phyloP scores from a whole-genome alignment of 2,113 vertebrate genomes.

The Chiloscyllium plagiosum region DNA sequence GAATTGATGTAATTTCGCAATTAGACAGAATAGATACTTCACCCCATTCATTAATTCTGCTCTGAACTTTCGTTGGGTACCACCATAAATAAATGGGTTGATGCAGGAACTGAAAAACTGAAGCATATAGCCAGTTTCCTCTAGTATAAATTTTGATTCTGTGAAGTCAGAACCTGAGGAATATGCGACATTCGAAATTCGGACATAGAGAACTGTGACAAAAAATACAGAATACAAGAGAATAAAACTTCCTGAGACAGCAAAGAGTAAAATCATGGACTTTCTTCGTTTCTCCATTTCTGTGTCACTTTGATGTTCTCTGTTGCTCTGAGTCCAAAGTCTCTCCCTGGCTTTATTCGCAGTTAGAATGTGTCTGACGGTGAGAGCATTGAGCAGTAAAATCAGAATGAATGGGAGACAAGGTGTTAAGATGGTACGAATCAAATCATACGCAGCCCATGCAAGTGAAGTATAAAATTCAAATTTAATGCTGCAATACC shows the following conservation, averaged over 20 bases:
- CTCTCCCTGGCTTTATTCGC: background rate
- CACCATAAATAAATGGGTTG: no score
- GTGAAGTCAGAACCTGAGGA: background rate
- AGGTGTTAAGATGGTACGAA: no score
- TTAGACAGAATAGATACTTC: no score
- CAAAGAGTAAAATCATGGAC: background rate
- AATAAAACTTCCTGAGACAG: background rate
- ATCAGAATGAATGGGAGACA: no score
- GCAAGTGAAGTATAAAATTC: background rate
- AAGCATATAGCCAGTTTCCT: background rate
- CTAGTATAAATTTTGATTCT: background rate
- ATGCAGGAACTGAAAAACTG: no score
- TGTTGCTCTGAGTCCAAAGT: background rate
- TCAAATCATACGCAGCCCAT: background rate
- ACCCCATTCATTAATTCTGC: no score
- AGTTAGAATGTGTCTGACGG: background rate
- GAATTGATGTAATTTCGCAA: no score
- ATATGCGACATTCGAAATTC: background rate
- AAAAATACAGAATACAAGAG: background rate
- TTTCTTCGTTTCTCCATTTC: background rate
- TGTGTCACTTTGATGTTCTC: background rate
- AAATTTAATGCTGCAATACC: background rate
- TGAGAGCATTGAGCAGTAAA: no score
- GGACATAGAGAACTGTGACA: background rate
- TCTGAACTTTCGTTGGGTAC: no score